Evolutionary conservation across 2,888 invertebrate genomes (phyloP), one percentile per base, ranked within the genome.

Genomic region (Macaria notata): DNA sequence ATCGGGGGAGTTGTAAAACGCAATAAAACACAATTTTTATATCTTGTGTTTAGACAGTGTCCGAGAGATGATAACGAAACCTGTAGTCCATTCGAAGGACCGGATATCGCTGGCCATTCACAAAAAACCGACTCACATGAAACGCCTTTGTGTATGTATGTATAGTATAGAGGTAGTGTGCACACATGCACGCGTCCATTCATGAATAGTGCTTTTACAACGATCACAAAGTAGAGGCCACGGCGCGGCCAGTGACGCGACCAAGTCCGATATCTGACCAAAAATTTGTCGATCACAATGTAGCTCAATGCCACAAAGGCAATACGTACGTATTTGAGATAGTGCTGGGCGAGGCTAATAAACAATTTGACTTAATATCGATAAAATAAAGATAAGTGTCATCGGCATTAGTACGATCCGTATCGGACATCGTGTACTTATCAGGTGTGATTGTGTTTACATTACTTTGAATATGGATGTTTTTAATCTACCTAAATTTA

Each of bases 11-110:
- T 78, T 84, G 86, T 90, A 88, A 88, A 88, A 83, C 68, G 84
- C 72, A 84, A 90, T 91, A 91, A 90, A 90, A 85, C 88, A 84
- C 85, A 82, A 88, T 87, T 88, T 90, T 89, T 90, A 90, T 88
- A 87, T 87, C 81, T 83, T 76, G 72, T 88, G 85, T 90, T 90
- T 89, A 89, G 90, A 89, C 90, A 84, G 87, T 81, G 83, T 78
- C 75, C 80, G 86, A 83, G 84, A 86, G 84, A 79, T 88, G 90
- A 91, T 91, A 91, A 91, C 87, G 76, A 86, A 90, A 90, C 89
- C 86, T 86, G 90, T 84, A 84, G 76, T 71, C 80, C 76, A 84
- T 84, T 83, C 77, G 76, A 79, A 81, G 79, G 88, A 88, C 91
- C 91, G 91, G 91, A 91, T 89, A 88, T 86, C 84, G 80, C 74